Evolutionary conservation across 1,140 invertebrate species (phyloP), one percentile per base, ranked within the genome.

Genomic region (Pemphigus obesinymphae): DNA sequence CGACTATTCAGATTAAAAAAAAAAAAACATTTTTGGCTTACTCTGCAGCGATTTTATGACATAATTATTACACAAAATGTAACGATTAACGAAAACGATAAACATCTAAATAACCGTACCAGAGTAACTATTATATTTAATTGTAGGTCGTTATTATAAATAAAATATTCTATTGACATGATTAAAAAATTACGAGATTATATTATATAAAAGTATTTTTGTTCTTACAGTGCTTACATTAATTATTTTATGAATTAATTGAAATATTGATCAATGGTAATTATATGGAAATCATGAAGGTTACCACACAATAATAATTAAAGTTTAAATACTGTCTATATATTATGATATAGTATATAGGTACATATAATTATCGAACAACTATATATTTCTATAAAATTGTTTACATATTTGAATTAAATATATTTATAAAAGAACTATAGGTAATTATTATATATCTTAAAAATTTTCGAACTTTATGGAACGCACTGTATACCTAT

Each of bases 51-150:
- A 73, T 50, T 6, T 34, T 45, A 31, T 73, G 70, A 73, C 43
- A 73, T 73, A 73, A 73, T 50, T 73, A 17, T 73, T 73, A 50
- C 43, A 73, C 43, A 48, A 48, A 73, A 48, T 31, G 17, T 50
- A 73, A 73, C 17, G 43, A 31, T 48, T 50, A 48, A 73, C 29
- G 70, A 73, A 48, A 48, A 50, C 43, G 26, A 31, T 50, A 48
- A 73, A 43, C 29, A 48, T 48, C 43, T 15, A 70, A n/a, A 66
- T 17, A 20, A 66, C 63, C 63, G 63, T 70, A 70, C 40, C 66
- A 15, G 23, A 13, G 37, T n/a, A n/a, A n/a, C n/a, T n/a, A n/a
- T n/a, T 20, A 66, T 20, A 66, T 11, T 66, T 37, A 66, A 66
- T 23, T 66, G 10, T n/a, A n/a, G n/a, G n/a, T n/a, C 7, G 63